Evolutionary conservation across 2,888 invertebrate species (phyloP), one percentile per base, ranked within the genome.

Genomic region (Pandemis corylana): DNA sequence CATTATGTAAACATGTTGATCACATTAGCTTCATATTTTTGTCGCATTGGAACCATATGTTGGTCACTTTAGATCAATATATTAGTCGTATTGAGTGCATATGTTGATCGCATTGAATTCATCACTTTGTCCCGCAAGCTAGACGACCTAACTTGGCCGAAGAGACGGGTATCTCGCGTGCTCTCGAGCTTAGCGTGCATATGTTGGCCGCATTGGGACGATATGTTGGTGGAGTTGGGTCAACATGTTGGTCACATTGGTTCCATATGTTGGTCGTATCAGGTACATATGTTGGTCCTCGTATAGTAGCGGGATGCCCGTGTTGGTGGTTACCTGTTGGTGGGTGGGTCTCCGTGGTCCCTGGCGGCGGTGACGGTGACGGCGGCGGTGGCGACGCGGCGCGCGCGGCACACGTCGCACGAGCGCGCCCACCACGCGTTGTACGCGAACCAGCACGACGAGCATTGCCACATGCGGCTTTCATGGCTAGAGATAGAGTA

Each of bases 381-480:
- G 68, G 96, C 94, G 83, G 96, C 97, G 77, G 97, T 97, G 82
- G 97, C 96, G 51, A 95, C 95, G 92, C 97, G 75, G 94, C 96
- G 90, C 71, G 96, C 96, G 82, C 96, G 96, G 86, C 98, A 98
- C 81, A 97, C 97, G 91, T 97, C 97, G 89, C 98, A 98, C 80
- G 95, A 95, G 66, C 96, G 96, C 78, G 96, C 96, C 96, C 97
- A 97, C 85, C 97, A 95, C 78, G 97, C 97, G 92, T 98, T 96
- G 90, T 97, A 98, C 77, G 97, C 97, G 92, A 97, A 98, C 87
- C 98, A 97, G 90, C 98, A 98, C 89, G 97, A 97, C 76, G 95
- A 95, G 91, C 98, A 98, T 78, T 97, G 97, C 98, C 98, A 98
- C 96, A 97, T 97, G 80, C 97, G 91, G 12, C 86, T 88, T 73